Evolutionary conservation across 1,140 invertebrate species (phyloP).

Genomic region (Drosophila fuyamai): DNA sequence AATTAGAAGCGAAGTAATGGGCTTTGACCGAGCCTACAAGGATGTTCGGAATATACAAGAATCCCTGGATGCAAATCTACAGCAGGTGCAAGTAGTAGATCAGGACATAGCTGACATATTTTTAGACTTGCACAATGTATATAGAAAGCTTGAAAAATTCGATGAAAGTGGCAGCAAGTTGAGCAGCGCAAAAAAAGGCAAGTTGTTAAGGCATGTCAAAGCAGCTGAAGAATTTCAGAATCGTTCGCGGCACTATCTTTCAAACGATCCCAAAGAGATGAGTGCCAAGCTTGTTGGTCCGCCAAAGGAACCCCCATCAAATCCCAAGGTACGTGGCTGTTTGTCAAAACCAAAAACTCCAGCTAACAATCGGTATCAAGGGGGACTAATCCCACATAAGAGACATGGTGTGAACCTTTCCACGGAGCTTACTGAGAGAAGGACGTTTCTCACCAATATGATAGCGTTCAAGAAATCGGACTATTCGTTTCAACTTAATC

Average conservation of each 20-base stretch:
- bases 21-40: neutral
- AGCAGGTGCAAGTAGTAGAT: constrained; percentile 13
- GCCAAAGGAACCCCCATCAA: neutral
- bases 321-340: neutral
- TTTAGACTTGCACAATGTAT: constrained; percentile 59
- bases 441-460: constrained; percentile 35
- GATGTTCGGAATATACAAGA: constrained; percentile 21
- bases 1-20: constrained; percentile 19
- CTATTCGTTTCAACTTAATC: constrained; percentile 41
- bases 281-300: constrained; percentile 6
- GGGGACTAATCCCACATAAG: no score
- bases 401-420: neutral
- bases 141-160: constrained; percentile 23
- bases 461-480: constrained; percentile 38
- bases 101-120: constrained; percentile 56
- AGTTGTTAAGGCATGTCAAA: constrained; percentile 1
- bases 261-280: constrained; percentile 25
- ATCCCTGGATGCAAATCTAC: neutral
- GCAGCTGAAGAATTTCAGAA: constrained; percentile 31
- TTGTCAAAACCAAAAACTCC: neutral
- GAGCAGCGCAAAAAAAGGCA: neutral
- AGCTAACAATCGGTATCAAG: neutral
- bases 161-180: neutral
- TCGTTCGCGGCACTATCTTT: constrained; percentile 34
- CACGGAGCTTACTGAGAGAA: neutral